A percentile compares a stretch with the other conserved stretches of the same genome.
Evolutionary conservation across 2,888 invertebrate genomes (phyloP).

Genomic region (Leptogaster cylindrica): DNA sequence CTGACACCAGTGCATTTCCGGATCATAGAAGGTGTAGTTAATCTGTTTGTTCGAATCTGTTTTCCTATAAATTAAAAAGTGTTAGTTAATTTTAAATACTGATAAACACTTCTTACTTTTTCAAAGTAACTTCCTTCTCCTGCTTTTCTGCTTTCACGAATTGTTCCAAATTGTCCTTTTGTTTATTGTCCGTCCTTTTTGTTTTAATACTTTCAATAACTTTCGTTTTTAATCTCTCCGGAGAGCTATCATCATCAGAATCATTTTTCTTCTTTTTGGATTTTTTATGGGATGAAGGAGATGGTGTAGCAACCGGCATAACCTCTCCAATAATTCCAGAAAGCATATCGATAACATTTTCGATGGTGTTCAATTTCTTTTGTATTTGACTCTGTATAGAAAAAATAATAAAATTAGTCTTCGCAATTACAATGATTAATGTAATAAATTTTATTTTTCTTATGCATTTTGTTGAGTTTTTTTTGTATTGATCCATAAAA

Average conservation of each 20-base stretch:
- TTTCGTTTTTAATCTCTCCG: conserved; percentile 60
- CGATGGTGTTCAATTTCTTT: conserved; percentile 70
- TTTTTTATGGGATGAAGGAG: conserved; percentile 47
- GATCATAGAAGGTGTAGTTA: conserved; percentile 86
- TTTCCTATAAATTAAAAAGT: no score
- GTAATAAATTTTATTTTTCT: conserved; percentile 42
- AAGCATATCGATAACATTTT: conserved; percentile 87
- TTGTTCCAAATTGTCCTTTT: background rate
- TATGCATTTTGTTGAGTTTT: conserved; percentile 39
- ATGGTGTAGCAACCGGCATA: conserved; percentile 52
- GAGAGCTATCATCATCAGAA: conserved; percentile 56
- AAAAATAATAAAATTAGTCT: conserved; percentile 40
- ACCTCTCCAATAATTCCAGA: conserved; percentile 83
- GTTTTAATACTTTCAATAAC: conserved; percentile 60
- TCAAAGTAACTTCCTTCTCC: conserved; percentile 6
- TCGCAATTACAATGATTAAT: conserved; percentile 30
- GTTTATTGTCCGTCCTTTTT: conserved; percentile 48
- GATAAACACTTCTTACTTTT: conserved; percentile 24
- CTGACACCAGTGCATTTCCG: conserved; percentile 90
- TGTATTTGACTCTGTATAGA: conserved; percentile 58
- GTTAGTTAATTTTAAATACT: background rate
- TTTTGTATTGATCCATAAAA: conserved; percentile 41
- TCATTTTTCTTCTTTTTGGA: conserved; percentile 40
- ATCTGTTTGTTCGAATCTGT: conserved; percentile 60
- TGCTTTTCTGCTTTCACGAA: conserved; percentile 41